A percentile compares a stretch with the other conserved stretches of the same genome.
phyloP scores from a whole-genome alignment of 2,113 vertebrate species.

The Protomyctophum bolini region DNA sequence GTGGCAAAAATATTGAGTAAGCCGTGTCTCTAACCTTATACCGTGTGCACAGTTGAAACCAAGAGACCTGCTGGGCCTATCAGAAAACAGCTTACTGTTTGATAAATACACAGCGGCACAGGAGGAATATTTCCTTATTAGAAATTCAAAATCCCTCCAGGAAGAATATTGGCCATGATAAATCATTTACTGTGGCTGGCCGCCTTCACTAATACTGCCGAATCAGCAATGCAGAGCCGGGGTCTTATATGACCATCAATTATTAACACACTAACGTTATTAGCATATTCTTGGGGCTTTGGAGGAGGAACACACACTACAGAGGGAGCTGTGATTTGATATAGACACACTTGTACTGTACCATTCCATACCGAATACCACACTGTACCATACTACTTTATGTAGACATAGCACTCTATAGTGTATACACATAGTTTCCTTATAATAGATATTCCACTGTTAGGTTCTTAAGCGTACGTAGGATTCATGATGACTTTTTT shows the following conservation, averaged over 20 bases:
- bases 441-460: too few species aligned
- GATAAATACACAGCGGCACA: conserved; percentile 66
- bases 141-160: conserved; percentile 71
- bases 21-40: conserved; percentile 38
- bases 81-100: conserved; percentile 54
- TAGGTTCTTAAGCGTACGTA: too few species aligned
- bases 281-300: conserved; percentile 61
- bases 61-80: conserved; percentile 56
- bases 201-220: conserved; percentile 68
- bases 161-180: conserved; percentile 72
- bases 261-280: conserved; percentile 77
- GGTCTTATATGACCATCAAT: conserved; percentile 75
- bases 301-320: conserved; percentile 20
- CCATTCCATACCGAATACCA: too few species aligned
- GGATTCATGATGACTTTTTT: too few species aligned
- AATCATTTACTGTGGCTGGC: conserved; percentile 72
- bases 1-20: conserved; percentile 64
- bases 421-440: too few species aligned
- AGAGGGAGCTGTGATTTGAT: neutral
- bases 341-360: too few species aligned
- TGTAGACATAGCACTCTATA: too few species aligned
- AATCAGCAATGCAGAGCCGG: conserved; percentile 71
- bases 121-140: conserved; percentile 74
- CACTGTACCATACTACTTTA: too few species aligned
- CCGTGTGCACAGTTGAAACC: conserved; percentile 44